phyloP scores from a whole-genome alignment of 37 sponge, comb jelly and placozoan genomes.

The Mnemiopsis leidyi region DNA sequence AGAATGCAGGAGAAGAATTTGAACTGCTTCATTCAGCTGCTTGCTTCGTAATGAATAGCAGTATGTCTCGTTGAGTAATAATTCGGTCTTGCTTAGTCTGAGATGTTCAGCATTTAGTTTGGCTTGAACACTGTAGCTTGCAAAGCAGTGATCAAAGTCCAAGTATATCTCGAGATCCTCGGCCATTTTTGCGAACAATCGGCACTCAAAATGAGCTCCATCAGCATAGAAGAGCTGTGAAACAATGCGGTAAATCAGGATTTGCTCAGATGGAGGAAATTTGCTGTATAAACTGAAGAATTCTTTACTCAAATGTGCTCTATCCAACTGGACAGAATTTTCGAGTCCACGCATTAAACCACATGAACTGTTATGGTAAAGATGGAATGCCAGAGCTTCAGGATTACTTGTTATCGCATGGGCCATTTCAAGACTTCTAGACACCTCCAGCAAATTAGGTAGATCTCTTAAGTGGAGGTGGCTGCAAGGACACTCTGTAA shows the following conservation, averaged over 20 bases:
- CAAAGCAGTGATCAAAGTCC: conserved; percentile 9
- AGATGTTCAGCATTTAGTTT: not conserved
- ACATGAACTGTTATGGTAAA: not conserved
- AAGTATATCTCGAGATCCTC: conserved; percentile 9
- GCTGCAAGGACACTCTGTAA: not conserved
- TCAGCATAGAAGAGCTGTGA: conserved; percentile 22
- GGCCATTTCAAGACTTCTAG: not conserved
- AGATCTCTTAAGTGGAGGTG: conserved; percentile 29
- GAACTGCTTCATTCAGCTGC: conserved; percentile 3
- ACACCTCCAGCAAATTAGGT: not conserved
- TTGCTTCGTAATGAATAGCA: not conserved
- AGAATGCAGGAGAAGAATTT: conserved; percentile 41
- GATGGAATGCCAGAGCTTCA: conserved; percentile 15
- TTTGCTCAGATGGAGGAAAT: not conserved
- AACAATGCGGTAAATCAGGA: conserved; percentile 28
- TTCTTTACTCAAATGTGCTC: not conserved
- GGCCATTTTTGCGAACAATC: not conserved
- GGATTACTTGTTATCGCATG: conserved; percentile 21
- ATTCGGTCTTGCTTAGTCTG: not conserved
- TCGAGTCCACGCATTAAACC: not conserved
- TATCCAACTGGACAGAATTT: not conserved
- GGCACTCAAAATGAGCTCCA: not conserved
- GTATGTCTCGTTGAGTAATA: not conserved
- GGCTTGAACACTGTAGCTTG: not conserved
- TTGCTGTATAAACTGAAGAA: not conserved